phyloP scores from a whole-genome alignment of 2,888 invertebrate species.

The Limenitis camilla region DNA sequence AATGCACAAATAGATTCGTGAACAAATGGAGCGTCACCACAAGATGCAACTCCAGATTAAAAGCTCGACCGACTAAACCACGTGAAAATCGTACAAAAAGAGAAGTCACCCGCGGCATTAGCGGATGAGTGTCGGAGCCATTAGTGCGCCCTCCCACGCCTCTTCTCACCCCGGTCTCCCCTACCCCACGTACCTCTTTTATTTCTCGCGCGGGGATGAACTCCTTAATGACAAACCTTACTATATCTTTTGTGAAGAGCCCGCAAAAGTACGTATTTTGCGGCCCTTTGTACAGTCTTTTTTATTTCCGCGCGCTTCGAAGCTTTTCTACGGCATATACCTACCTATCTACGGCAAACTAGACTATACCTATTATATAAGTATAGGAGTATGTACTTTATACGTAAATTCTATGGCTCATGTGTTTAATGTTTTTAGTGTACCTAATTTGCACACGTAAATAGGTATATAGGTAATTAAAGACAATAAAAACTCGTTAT shows the following conservation, averaged over 20 bases:
- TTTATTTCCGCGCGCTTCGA: constrained; percentile 58
- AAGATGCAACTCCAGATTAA: constrained; percentile 71
- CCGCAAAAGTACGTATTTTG: constrained; percentile 74
- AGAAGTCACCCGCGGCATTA: constrained; percentile 74
- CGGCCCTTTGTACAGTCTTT: constrained; percentile 69
- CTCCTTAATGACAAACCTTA: constrained; percentile 76
- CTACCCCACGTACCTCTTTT: constrained; percentile 66
- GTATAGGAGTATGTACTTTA: too few relatives aligned
- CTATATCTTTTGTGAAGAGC: constrained; percentile 75
- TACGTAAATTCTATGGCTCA: too few relatives aligned
- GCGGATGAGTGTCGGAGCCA: constrained; percentile 75
- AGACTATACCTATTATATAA: too few relatives aligned
- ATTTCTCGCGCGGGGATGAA: constrained; percentile 75
- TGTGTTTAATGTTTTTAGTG: too few relatives aligned
- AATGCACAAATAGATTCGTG: constrained; percentile 24
- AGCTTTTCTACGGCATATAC: constrained; percentile 28
- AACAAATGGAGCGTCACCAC: constrained; percentile 59
- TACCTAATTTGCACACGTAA: neutral
- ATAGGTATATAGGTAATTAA: constrained; percentile 4
- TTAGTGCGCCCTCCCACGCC: constrained; percentile 57
- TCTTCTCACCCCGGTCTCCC: constrained; percentile 31
- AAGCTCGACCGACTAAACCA: constrained; percentile 71
- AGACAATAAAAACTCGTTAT: constrained; percentile 14
- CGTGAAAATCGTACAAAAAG: constrained; percentile 74
- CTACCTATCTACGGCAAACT: neutral